Evolutionary conservation across 1,140 invertebrate species (phyloP).

Genomic region (Lutraria rhynchaena): DNA sequence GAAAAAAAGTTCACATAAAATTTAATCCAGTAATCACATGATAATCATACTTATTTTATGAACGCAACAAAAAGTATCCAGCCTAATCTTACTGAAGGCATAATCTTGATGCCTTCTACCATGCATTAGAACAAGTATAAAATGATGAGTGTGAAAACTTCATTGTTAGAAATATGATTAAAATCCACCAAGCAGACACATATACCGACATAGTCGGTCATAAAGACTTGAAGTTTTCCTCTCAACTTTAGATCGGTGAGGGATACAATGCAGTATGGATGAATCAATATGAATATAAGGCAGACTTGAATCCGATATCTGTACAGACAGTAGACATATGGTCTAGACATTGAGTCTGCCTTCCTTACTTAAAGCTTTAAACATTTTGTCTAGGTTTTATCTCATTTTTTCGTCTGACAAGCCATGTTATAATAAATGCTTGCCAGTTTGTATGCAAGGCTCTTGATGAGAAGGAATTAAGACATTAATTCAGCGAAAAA

Average conservation of each 20-base stretch:
- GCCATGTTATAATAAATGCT: constrained; percentile 27
- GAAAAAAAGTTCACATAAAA: no score
- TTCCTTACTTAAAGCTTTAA: constrained; percentile 35
- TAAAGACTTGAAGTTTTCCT: constrained; percentile 26
- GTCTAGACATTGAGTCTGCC: constrained; percentile 32
- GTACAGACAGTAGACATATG: constrained; percentile 19
- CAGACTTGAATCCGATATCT: constrained; percentile 41
- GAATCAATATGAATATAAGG: constrained; percentile 30
- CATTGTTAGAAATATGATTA: constrained; percentile 11
- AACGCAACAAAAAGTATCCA: no score
- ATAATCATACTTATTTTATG: no score
- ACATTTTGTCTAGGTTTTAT: constrained; percentile 36
- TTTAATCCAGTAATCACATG: no score
- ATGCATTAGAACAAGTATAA: no score
- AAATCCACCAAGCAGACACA: constrained; percentile 3
- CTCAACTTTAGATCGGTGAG: not conserved
- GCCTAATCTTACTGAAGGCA: no score
- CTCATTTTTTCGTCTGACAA: constrained; percentile 11
- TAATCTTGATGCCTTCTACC: no score
- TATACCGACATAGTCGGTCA: constrained; percentile 2
- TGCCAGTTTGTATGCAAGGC: constrained; percentile 13
- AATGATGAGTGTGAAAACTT: no score
- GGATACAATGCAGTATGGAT: constrained; percentile 14
- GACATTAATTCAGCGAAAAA: constrained; percentile 25
- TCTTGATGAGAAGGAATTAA: not conserved